Evolutionary conservation across 1,140 invertebrate genomes (phyloP).

Genomic region (Zaprionus capensis): DNA sequence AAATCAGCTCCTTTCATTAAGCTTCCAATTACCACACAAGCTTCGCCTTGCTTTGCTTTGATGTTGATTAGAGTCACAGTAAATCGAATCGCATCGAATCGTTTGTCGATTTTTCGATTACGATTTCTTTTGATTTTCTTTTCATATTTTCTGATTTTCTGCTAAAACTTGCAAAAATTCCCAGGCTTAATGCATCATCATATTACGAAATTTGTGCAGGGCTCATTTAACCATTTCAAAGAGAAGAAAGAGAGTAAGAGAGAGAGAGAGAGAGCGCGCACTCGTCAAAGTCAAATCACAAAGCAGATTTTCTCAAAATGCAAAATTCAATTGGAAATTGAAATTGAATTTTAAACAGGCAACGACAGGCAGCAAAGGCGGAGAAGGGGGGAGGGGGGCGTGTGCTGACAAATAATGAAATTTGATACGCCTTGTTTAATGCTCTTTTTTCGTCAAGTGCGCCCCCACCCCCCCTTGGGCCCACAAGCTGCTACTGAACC

Average conservation of each 20-base stretch:
- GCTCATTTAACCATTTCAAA: constrained; percentile 81
- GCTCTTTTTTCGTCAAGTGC: constrained; percentile 70
- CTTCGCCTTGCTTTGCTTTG: neutral
- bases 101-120: neutral
- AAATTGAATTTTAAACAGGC: constrained; percentile 70
- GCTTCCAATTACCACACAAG: constrained; percentile 26
- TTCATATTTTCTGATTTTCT: constrained; percentile 42
- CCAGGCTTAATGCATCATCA: constrained; percentile 48
- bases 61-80: constrained; percentile 1
- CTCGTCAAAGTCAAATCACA: constrained; percentile 67
- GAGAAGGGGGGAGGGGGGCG: neutral
- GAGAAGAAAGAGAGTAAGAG: neutral
- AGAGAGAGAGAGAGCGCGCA: neutral
- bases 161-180: constrained; percentile 72
- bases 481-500: neutral
- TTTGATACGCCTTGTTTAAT: constrained; percentile 84
- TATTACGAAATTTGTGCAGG: constrained; percentile 69
- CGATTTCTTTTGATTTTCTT: neutral
- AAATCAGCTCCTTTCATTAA: constrained; percentile 36
- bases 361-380: no score
- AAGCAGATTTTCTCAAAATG: constrained; percentile 67
- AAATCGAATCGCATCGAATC: constrained; percentile 2
- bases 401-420: constrained; percentile 80
- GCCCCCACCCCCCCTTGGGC: neutral
- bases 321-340: constrained; percentile 77